These are phyloP conservation scores for Stratiomys singularior DNA, from an alignment of 2,888 invertebrate genomes.

Conservation along the genomic window DNA sequence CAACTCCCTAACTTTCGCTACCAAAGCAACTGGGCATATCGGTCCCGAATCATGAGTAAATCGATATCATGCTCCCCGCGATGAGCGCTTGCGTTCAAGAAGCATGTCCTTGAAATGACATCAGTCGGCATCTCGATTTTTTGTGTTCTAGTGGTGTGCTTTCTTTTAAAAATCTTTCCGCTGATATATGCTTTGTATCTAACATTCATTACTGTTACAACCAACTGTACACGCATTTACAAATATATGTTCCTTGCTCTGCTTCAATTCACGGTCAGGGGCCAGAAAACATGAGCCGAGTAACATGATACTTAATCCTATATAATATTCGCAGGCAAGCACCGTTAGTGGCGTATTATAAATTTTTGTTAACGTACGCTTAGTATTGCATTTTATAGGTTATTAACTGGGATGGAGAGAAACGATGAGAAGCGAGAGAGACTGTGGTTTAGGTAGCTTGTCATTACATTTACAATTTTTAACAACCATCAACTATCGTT, in stretches of 20 bases:
- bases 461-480: too few relatives aligned
- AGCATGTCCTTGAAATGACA: conserved; percentile 42
- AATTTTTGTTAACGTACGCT: not conserved
- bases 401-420: not conserved
- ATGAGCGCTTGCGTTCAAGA: conserved; percentile 39
- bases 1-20: not conserved
- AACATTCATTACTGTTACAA: too few relatives aligned
- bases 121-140: conserved; percentile 13
- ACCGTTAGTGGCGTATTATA: not conserved
- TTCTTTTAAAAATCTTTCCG: not conserved
- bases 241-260: not conserved
- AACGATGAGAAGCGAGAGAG: too few relatives aligned
- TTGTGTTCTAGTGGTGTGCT: not conserved
- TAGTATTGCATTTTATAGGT: not conserved
- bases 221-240: too few relatives aligned
- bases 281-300: not conserved
- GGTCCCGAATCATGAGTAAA: not conserved
- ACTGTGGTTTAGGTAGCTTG: too few relatives aligned
- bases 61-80: conserved; percentile 21
- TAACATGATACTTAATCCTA: not conserved
- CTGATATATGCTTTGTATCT: not conserved
- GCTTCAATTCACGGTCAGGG: not conserved
- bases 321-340: not conserved
- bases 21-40: not conserved
- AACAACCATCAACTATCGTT: too few relatives aligned